Base-by-base conservation (phyloP, 2,113 vertebrate species). In the Acanthisitta chloris region DNA sequence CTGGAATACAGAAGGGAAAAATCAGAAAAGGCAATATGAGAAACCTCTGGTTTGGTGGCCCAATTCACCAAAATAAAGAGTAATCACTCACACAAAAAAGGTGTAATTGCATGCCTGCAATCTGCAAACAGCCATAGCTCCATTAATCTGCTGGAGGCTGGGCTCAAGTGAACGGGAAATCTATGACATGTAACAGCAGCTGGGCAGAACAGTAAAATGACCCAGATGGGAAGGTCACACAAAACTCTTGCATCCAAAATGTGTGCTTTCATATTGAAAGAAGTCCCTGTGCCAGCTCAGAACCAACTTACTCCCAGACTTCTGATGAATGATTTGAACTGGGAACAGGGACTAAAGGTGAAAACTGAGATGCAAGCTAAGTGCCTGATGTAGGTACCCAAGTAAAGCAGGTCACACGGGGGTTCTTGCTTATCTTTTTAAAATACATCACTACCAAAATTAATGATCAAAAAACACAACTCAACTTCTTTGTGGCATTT, bases 331-430 rank as follows among this genome's bases (percentile, higher is more conserved):
- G 1, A 64, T 65, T 81, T 69, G 20, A 64, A 18, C 8, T 20
- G 21, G 52, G 14, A 48, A 42, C 8, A 66, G 20, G 5, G 10
- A 28, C 43, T 57, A 33, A 69, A 36, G 6, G 4, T 45, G 29
- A 66, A 69, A 92, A 88, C 7, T 43, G 33, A 80, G 45, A 57
- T 15, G 28, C 2, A 42, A 29, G 1, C 12, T n/a, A 79, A 54
- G 6, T 58, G 5, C 17, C 12, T 0, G 0, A 28, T 0, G 0
- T 38, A 54, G 33, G 11, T 8, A 84, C 6, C 3, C 10, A 81
- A 70, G 81, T 29, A 19, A 51, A 70, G n/a, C 38, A 62, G 59
- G 33, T 58, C 17, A 52, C 29, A 83, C 3, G 25, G 11, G 2
- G 1, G 4, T 18, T 45, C 2, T 31, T 38, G 8, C 45, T 62